Base-by-base conservation (phyloP, 2,888 invertebrate species). In the Protonemura montana region DNA sequence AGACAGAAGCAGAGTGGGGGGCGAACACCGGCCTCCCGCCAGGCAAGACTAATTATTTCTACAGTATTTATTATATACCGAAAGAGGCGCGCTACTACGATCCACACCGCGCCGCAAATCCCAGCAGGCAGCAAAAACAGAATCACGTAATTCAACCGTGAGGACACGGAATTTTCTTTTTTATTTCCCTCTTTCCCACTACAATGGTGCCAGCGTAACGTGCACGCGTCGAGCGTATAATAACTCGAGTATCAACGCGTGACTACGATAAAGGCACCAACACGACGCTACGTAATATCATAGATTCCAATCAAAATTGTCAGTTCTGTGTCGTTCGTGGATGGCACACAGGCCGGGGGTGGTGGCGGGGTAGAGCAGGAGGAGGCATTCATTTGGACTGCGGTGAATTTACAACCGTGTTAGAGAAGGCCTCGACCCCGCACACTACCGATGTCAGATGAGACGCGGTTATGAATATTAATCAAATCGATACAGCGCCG, bases 381-480 rank as follows among this genome's bases (percentile, higher is more conserved):
- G 35, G 35, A 10, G 35, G 35, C 35, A 21, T 59, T 59, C 13
- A 13, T 59, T 59, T 59, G 16, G 59, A 59, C 59, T 59, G 59
- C 21, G 59, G 59, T 21, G 59, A 13, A 59, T 59, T 13, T 59
- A 59, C 59, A 2, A 21, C 16, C 59, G 59, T 59, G 59, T 59
- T 21, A 10, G 59, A 3, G 3, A 2, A 21, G 16, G 13, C 7
- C 59, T 59, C 59, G 59, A 59, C 59, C 16, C 7, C 16, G 35
- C 35, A 35, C 35, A 10, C 3, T 21, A 21, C 16, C 59, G 21
- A 59, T 59, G 59, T 59, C 59, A 59, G 59, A 59, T 59, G 59
- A 59, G 59, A 59, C 59, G 59, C 59, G 59, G 59, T 21, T 59
- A 59, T 59, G 59, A 59, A 59, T 59, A 59, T 59, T 59, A 59